Conservation (phyloP, 1,140 invertebrate species). For the Latrodectus geometricus region DNA sequence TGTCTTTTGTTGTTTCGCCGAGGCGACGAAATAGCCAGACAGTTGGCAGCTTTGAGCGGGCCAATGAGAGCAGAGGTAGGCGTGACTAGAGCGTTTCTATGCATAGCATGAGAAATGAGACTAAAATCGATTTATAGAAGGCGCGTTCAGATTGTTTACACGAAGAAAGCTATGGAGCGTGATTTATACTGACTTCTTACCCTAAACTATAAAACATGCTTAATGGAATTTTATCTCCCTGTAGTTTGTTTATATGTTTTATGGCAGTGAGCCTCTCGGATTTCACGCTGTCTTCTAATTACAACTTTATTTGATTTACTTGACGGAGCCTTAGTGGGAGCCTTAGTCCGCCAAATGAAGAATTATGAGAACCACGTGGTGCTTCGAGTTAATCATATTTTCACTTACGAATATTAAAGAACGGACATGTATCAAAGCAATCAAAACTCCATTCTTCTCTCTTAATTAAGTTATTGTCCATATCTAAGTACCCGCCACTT, state of each 20-base stretch:
- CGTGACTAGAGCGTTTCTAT: conserved; percentile 57
- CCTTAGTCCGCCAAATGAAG: conserved; percentile 47
- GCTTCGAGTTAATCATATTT: conserved; percentile 50
- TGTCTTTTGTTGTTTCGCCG: conserved; percentile 16
- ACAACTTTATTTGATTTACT: conserved; percentile 61
- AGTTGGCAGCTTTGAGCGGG: conserved; percentile 1
- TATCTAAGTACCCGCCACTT: neutral
- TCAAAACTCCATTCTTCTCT: conserved; percentile 41
- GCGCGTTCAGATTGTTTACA: conserved; percentile 56
- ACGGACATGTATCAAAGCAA: conserved; percentile 17
- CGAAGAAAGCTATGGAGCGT: conserved; percentile 48
- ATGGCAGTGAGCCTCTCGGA: conserved; percentile 43
- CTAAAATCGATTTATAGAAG: conserved; percentile 55
- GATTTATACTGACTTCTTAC: conserved; percentile 62
- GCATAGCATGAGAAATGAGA: conserved; percentile 60
- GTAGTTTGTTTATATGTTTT: conserved; percentile 60
- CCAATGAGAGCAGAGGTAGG: conserved; percentile 43
- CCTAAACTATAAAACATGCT: conserved; percentile 58
- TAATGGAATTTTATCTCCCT: conserved; percentile 59
- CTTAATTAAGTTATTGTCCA: conserved; percentile 55
- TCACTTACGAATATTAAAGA: conserved; percentile 62
- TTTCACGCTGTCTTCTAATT: conserved; percentile 58
- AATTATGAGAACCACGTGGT: conserved; percentile 38
- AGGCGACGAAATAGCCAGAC: conserved; percentile 25
- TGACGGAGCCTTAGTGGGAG: conserved; percentile 2